Conservation (phyloP, 2,797 vertebrate species). For the Fringilla coelebs region DNA sequence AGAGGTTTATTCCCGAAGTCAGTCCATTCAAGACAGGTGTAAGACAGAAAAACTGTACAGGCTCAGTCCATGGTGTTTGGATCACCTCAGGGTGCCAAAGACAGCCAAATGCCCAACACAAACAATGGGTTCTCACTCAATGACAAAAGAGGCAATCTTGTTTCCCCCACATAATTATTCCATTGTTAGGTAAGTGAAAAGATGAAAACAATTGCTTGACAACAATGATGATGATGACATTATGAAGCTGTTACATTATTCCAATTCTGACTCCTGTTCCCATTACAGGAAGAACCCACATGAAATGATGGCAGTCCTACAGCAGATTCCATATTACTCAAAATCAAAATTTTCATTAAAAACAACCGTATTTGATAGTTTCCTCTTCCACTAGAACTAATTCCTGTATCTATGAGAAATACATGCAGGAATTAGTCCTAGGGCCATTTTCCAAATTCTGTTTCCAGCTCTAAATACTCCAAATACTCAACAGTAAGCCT, state of each 20-base stretch:
- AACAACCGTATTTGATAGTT: neutral
- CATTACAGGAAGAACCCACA: neutral
- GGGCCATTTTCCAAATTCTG: neutral
- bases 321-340: neutral
- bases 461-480: neutral
- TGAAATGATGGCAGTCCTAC: neutral
- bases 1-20: neutral
- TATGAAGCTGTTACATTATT: neutral
- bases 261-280: neutral
- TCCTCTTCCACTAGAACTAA: neutral
- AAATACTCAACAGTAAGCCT: neutral
- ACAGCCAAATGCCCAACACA: neutral
- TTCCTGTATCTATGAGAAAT: neutral
- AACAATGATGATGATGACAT: neutral
- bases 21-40: neutral
- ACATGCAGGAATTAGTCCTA: too few relatives aligned
- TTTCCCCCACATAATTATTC: neutral
- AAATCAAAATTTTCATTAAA: neutral
- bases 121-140: accelerated
- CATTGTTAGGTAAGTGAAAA: neutral
- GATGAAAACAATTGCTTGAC: neutral
- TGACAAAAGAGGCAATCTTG: neutral
- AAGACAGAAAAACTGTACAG: neutral
- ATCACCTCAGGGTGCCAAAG: neutral
- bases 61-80: neutral